phyloP scores from a whole-genome alignment of 2,113 vertebrate species.

The Puntigrus tetrazona region DNA sequence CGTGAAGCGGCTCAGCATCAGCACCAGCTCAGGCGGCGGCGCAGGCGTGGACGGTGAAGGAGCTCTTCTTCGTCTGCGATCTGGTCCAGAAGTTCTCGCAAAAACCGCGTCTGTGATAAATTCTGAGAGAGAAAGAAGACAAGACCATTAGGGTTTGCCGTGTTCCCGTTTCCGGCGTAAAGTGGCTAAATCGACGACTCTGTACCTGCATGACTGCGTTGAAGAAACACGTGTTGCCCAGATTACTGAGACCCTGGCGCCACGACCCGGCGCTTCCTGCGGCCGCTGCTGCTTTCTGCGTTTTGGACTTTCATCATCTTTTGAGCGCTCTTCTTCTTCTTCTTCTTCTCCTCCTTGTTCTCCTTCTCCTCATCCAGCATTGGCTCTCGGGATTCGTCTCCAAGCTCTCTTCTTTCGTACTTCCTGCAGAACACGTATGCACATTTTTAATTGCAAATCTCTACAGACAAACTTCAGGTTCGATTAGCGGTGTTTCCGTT shows the following conservation, averaged over 20 bases:
- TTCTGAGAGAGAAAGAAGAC: slow-evolving; percentile 79
- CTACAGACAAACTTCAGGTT: too few relatives aligned
- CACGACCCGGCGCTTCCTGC: slow-evolving; percentile 63
- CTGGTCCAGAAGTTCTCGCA: slow-evolving; percentile 83
- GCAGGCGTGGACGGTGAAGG: slow-evolving; percentile 76
- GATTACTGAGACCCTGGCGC: slow-evolving; percentile 91
- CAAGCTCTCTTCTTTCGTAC: slow-evolving; percentile 50
- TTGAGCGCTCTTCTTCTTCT: slow-evolving; percentile 72
- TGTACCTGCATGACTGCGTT: slow-evolving; percentile 96
- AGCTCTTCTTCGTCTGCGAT: slow-evolving; percentile 79
- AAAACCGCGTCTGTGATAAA: slow-evolving; percentile 89
- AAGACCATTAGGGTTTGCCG: not conserved
- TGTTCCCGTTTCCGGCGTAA: not conserved
- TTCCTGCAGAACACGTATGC: not conserved
- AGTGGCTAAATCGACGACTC: not conserved
- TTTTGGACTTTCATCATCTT: slow-evolving; percentile 70
- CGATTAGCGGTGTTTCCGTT: too few relatives aligned
- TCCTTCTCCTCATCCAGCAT: slow-evolving; percentile 52
- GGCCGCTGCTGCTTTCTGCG: slow-evolving; percentile 61
- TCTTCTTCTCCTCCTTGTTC: too few relatives aligned
- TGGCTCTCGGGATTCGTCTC: slow-evolving; percentile 42
- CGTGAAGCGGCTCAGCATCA: too few relatives aligned
- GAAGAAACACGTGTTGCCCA: slow-evolving; percentile 98
- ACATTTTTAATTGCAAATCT: too few relatives aligned
- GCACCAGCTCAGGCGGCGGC: slow-evolving; percentile 66